These are phyloP conservation scores for Oceanites oceanicus DNA, from an alignment of 2,113 vertebrate genomes.

Conservation along the genomic window DNA sequence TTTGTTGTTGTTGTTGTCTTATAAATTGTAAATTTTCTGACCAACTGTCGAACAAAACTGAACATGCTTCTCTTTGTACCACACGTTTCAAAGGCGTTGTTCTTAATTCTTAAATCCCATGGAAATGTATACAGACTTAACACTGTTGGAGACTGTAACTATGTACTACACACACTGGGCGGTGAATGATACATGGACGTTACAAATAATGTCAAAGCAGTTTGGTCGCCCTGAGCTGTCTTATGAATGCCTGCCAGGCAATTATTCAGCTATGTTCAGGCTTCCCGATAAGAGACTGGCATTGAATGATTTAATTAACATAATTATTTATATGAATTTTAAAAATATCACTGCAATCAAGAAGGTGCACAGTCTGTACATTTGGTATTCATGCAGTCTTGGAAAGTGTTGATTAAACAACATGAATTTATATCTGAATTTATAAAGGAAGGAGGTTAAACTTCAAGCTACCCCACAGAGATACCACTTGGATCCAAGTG, in stretches of 20 bases:
- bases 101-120: background rate
- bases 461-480: background rate
- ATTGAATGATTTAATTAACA: slow-evolving; percentile 72
- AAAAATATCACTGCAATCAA: slow-evolving; percentile 75
- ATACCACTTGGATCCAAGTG: background rate
- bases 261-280: slow-evolving; percentile 48
- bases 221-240: background rate
- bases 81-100: background rate
- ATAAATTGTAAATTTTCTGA: background rate
- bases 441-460: background rate
- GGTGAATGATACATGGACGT: background rate
- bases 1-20: background rate
- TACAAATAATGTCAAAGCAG: background rate
- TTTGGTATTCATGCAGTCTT: slow-evolving; percentile 63
- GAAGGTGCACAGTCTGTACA: slow-evolving; percentile 55
- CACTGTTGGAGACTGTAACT: background rate
- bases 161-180: background rate
- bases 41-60: background rate
- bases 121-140: background rate
- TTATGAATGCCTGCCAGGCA: slow-evolving; percentile 6
- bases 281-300: slow-evolving; percentile 45
- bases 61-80: background rate
- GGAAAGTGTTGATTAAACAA: slow-evolving; percentile 67
- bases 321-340: slow-evolving; percentile 74
- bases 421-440: slow-evolving; percentile 28